These are phyloP conservation scores for Tylochromis polylepis DNA, from an alignment of 2,113 vertebrate genomes.

Conservation along the genomic window DNA sequence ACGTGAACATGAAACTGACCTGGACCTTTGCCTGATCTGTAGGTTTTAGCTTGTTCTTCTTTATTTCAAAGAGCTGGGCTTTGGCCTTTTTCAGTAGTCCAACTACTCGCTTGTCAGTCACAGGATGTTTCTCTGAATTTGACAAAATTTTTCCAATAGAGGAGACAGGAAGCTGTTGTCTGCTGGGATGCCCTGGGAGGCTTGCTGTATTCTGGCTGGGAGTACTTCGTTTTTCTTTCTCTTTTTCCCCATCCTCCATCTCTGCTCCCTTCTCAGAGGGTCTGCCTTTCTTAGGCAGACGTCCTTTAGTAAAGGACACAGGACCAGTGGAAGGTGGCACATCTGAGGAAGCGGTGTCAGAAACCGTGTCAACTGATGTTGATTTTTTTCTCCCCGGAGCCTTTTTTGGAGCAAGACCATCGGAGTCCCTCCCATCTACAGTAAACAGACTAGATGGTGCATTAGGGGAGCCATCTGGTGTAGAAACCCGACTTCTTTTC, in stretches of 20 bases:
- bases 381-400: conserved; percentile 81
- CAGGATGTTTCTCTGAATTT: conserved; percentile 89
- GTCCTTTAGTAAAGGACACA: conserved; percentile 78
- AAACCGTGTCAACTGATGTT: conserved; percentile 63
- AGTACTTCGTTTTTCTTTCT: conserved; percentile 72
- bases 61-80: conserved; percentile 92
- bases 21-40: conserved; percentile 91
- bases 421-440: conserved; percentile 65
- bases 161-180: conserved; percentile 79
- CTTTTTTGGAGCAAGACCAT: conserved; percentile 71
- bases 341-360: conserved; percentile 68
- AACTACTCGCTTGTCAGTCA: conserved; percentile 90
- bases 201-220: conserved; percentile 61
- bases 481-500: conserved; percentile 60
- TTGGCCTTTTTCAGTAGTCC: conserved; percentile 93
- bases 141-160: conserved; percentile 87
- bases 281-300: conserved; percentile 83
- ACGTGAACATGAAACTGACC: conserved; percentile 68
- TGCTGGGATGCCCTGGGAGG: conserved; percentile 63
- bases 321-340: conserved; percentile 65
- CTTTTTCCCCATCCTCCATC: conserved; percentile 81
- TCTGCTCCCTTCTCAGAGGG: conserved; percentile 74
- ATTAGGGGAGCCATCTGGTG: conserved; percentile 60
- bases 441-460: conserved; percentile 57
- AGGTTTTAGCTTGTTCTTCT: conserved; percentile 94